Conservation (phyloP, 1,140 invertebrate species). For the Mylabris phalerata region DNA sequence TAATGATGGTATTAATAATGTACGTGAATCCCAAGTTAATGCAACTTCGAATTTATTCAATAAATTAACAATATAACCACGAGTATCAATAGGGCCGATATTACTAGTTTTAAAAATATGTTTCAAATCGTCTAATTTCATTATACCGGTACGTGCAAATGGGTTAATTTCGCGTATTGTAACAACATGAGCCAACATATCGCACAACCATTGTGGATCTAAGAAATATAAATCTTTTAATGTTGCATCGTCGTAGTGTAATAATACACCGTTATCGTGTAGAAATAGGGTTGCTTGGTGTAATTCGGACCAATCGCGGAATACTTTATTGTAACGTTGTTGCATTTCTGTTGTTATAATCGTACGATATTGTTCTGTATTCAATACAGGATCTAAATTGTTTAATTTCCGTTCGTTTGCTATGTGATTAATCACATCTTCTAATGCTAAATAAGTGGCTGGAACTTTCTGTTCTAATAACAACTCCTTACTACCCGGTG, state of each 20-base stretch:
- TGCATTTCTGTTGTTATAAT: conserved; percentile 65
- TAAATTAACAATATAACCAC: conserved; percentile 80
- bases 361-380: conserved; percentile 75
- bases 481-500: conserved; percentile 84
- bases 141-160: conserved; percentile 86
- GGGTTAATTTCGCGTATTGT: conserved; percentile 95
- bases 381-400: conserved; percentile 80
- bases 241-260: conserved; percentile 96
- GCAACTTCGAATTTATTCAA: conserved; percentile 98
- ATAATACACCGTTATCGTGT: conserved; percentile 95
- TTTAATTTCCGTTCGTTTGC: conserved; percentile 61
- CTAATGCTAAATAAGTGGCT: conserved; percentile 88
- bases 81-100: conserved; percentile 54
- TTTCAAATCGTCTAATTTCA: conserved; percentile 90
- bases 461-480: conserved; percentile 92
- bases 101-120: conserved; percentile 77
- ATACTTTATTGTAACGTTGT: conserved; percentile 57
- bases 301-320: conserved; percentile 83
- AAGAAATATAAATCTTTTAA: conserved; percentile 88
- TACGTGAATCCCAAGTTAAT: conserved; percentile 90
- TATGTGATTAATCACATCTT: conserved; percentile 81
- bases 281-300: conserved; percentile 94
- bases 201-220: conserved; percentile 97
- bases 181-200: conserved; percentile 93
- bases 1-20: conserved; percentile 86